Evolutionary conservation across 1,140 invertebrate genomes (phyloP).

Genomic region (Diploscapter pachys): DNA sequence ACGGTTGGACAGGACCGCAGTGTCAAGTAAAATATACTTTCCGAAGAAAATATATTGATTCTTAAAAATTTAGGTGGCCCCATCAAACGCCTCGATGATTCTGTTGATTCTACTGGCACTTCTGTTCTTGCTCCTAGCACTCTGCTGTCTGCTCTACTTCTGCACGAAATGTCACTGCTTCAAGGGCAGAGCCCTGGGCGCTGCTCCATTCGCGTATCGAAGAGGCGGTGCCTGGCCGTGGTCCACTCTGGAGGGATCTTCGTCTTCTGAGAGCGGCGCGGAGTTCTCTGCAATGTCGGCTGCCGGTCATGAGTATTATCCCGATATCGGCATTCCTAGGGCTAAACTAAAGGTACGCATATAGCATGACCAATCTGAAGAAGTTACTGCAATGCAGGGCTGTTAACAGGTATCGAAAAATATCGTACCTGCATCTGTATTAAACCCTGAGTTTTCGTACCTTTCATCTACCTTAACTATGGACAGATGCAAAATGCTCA

Average conservation of each 20-base stretch:
- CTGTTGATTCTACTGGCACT: slow-evolving; percentile 39
- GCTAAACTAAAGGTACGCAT: slow-evolving; percentile 46
- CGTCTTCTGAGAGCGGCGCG: slow-evolving; percentile 54
- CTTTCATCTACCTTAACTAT: too few species aligned
- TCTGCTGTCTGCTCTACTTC: slow-evolving; percentile 35
- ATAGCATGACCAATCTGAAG: not conserved
- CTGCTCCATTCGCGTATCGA: slow-evolving; percentile 27
- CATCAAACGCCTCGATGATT: slow-evolving; percentile 27
- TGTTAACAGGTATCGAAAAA: not conserved
- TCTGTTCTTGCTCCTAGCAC: slow-evolving; percentile 41
- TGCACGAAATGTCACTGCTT: slow-evolving; percentile 31
- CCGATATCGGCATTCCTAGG: slow-evolving; percentile 55
- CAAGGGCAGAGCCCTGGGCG: slow-evolving; percentile 15
- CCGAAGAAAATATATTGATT: too few species aligned
- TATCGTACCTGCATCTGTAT: not conserved
- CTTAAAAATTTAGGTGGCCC: slow-evolving; percentile 37
- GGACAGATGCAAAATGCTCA: not conserved
- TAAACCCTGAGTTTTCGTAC: too few species aligned
- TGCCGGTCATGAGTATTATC: slow-evolving; percentile 49
- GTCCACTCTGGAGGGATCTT: slow-evolving; percentile 54
- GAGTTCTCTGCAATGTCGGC: slow-evolving; percentile 48
- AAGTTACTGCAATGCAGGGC: too few species aligned
- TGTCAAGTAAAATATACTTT: slow-evolving; percentile 26
- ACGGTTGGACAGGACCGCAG: slow-evolving; percentile 53
- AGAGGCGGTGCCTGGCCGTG: slow-evolving; percentile 48